These are phyloP conservation scores for Diorhabda sublineata DNA, from an alignment of 1,140 invertebrate genomes.

Conservation along the genomic window DNA sequence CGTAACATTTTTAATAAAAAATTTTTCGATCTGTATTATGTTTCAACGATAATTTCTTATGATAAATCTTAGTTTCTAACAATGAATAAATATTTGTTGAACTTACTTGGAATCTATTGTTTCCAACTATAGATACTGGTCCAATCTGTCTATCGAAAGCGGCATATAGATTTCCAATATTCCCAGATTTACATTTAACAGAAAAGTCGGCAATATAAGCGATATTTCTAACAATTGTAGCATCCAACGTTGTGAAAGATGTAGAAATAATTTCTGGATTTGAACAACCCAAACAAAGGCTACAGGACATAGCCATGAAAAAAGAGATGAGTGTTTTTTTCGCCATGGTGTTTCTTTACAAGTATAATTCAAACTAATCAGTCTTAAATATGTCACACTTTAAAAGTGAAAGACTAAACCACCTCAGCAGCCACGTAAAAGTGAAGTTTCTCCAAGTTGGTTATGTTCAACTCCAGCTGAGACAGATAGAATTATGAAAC, in stretches of 20 bases:
- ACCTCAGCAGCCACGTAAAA: not conserved
- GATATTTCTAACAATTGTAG: constrained; percentile 79
- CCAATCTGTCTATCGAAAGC: constrained; percentile 77
- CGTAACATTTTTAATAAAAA: no score
- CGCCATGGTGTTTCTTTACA: not conserved
- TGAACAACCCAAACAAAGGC: constrained; percentile 47
- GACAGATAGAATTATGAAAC: no score
- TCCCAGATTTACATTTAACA: constrained; percentile 60
- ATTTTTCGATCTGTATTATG: no score
- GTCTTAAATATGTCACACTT: not conserved
- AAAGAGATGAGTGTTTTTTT: not conserved
- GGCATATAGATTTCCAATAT: constrained; percentile 73
- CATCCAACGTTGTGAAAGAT: constrained; percentile 85
- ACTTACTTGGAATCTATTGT: constrained; percentile 74
- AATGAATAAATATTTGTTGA: not conserved
- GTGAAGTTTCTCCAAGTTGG: not conserved
- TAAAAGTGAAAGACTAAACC: not conserved
- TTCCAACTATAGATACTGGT: constrained; percentile 71
- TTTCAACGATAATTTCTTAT: no score
- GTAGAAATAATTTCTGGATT: constrained; percentile 62
- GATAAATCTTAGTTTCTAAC: no score
- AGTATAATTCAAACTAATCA: not conserved
- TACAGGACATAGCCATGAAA: not conserved
- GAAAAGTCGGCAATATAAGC: constrained; percentile 75
- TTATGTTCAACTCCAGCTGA: not conserved